Evolutionary conservation across 2,888 invertebrate species (phyloP).

Genomic region (Drosophila anomelani): DNA sequence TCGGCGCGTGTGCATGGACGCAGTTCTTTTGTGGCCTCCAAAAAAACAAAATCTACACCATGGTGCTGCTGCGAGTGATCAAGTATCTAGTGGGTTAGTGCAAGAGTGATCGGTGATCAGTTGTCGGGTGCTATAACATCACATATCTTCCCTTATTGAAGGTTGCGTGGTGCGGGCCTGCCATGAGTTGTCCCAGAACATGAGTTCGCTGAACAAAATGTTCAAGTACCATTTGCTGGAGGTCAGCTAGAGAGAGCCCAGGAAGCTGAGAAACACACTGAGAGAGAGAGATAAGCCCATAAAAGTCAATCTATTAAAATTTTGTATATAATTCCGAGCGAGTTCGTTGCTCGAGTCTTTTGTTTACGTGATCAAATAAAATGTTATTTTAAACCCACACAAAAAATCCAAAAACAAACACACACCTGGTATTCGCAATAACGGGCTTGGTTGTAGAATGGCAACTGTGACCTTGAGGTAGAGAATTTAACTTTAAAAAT

Average conservation of each 20-base stretch:
- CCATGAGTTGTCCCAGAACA: constrained; percentile 74
- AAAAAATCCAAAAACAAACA: neutral
- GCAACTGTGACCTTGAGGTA: constrained; percentile 17
- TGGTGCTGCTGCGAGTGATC: constrained; percentile 81
- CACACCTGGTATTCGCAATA: constrained; percentile 4
- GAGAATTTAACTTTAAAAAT: neutral
- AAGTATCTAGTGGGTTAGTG: constrained; percentile 82
- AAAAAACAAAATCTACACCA: constrained; percentile 32
- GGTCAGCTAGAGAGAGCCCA: constrained; percentile 46
- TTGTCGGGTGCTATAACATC: constrained; percentile 2
- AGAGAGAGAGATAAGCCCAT: neutral
- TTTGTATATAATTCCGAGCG: constrained; percentile 35
- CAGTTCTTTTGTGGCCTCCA: constrained; percentile 37
- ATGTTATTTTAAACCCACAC: constrained; percentile 12
- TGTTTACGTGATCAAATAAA: constrained; percentile 55
- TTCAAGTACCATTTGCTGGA: constrained; percentile 74
- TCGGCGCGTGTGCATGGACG: constrained; percentile 74
- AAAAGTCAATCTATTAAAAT: constrained; percentile 1
- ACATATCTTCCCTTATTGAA: constrained; percentile 37
- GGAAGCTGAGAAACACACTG: neutral
- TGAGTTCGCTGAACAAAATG: constrained; percentile 73
- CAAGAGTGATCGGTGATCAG: constrained; percentile 5
- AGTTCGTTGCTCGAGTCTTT: constrained; percentile 42
- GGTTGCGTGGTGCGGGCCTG: constrained; percentile 77
- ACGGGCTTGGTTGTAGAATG: constrained; percentile 24